Conservation (phyloP, 2,113 vertebrate species). For the Campylorhamphus procurvoides region DNA sequence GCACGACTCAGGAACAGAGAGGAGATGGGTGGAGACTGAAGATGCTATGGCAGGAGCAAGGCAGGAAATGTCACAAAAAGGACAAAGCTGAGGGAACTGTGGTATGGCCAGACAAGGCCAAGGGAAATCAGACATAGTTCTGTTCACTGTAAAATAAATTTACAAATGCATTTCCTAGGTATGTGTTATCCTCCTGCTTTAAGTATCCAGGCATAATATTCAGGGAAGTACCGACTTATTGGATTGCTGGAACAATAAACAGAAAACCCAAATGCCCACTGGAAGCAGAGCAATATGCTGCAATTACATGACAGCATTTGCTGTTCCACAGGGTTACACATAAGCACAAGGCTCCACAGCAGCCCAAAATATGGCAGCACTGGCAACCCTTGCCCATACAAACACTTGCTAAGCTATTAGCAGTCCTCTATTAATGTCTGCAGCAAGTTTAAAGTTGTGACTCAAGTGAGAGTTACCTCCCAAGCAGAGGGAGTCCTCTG, state of each 20-base stretch:
- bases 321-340: not conserved
- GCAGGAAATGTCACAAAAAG: not conserved
- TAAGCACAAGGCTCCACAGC: not conserved
- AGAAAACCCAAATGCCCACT: not conserved
- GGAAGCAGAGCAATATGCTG: not conserved
- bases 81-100: not conserved
- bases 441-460: not conserved
- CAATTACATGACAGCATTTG: accelerated
- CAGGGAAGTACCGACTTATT: not conserved
- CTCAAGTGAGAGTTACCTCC: not conserved
- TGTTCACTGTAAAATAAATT: not conserved
- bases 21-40: not conserved
- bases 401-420: not conserved
- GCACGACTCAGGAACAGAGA: not conserved
- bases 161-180: not conserved
- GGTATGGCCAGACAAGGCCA: not conserved
- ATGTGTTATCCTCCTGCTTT: not conserved
- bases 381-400: not conserved
- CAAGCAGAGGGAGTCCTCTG: not conserved
- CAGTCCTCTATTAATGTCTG: not conserved
- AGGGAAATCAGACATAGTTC: not conserved
- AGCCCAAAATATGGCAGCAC: not conserved
- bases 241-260: not conserved
- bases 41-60: not conserved
- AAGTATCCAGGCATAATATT: not conserved